Evolutionary conservation across 2,888 invertebrate species (phyloP).

Genomic region (Cephus nigrinus): DNA sequence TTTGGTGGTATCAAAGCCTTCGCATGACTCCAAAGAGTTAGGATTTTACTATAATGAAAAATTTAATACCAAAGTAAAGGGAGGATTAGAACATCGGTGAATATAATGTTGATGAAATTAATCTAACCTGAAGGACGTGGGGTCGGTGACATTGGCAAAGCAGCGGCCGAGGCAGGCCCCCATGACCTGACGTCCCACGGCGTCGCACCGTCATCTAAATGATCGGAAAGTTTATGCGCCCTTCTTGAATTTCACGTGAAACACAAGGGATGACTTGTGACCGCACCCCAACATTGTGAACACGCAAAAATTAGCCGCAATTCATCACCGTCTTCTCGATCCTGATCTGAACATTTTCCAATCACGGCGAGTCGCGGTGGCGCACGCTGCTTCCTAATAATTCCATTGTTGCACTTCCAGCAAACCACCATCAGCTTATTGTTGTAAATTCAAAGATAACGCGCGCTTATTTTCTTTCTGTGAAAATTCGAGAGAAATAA

Average conservation of each 20-base stretch:
- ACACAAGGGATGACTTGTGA: background rate
- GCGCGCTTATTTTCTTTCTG: too few species aligned
- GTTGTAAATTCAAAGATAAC: too few species aligned
- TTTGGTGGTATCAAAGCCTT: too few species aligned
- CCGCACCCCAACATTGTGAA: background rate
- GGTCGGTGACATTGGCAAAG: conserved; percentile 60
- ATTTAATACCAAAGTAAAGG: background rate
- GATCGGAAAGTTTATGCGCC: background rate
- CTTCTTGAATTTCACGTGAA: background rate
- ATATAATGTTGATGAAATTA: background rate
- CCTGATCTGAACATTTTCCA: too few species aligned
- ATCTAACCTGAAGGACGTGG: conserved; percentile 54
- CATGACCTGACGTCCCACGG: conserved; percentile 62
- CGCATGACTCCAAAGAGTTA: too few species aligned
- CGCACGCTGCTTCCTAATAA: too few species aligned
- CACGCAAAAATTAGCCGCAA: too few species aligned
- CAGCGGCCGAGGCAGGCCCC: conserved; percentile 69
- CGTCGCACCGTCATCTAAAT: conserved; percentile 51
- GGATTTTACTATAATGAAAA: background rate
- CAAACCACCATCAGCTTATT: too few species aligned
- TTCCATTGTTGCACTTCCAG: too few species aligned
- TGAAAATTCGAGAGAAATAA: too few species aligned
- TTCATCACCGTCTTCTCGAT: too few species aligned
- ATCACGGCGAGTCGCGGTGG: too few species aligned
- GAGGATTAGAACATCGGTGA: background rate